Evolutionary conservation across 2,888 invertebrate genomes (phyloP).

Genomic region (Bruchidius siliquastri): DNA sequence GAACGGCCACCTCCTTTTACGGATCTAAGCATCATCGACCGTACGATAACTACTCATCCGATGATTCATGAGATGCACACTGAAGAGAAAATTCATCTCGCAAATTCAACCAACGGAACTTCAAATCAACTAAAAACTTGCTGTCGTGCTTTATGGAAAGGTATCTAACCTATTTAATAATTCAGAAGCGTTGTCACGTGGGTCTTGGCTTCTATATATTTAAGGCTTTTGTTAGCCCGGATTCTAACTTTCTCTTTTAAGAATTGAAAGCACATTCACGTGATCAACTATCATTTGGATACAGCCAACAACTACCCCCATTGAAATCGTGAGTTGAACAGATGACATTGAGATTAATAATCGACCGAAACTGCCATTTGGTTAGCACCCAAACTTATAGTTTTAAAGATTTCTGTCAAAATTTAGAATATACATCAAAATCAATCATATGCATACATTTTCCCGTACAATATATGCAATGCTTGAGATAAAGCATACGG

Average conservation of each 20-base stretch:
- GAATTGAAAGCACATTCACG: neutral
- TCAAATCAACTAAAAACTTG: neutral
- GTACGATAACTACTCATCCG: neutral
- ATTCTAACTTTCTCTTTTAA: neutral
- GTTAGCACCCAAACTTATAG: too few species aligned
- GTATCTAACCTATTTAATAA: neutral
- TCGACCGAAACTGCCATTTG: too few species aligned
- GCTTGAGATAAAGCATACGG: neutral
- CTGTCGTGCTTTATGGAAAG: neutral
- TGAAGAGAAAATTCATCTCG: neutral
- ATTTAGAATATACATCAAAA: too few species aligned
- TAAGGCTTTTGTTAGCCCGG: neutral
- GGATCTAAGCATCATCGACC: neutral
- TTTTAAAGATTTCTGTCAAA: too few species aligned
- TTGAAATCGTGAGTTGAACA: too few species aligned
- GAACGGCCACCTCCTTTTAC: neutral
- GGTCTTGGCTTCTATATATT: neutral
- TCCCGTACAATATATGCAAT: too few species aligned
- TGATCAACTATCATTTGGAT: too few species aligned
- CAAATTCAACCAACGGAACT: neutral
- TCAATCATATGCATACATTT: too few species aligned
- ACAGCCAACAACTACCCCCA: too few species aligned
- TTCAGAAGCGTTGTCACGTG: neutral
- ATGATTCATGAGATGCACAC: neutral
- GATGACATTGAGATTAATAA: too few species aligned